Percentiles rank a stretch among this genome's conserved stretches.
Evolutionary conservation across 2,113 vertebrate genomes (phyloP).

Genomic region (Tinamus guttatus): DNA sequence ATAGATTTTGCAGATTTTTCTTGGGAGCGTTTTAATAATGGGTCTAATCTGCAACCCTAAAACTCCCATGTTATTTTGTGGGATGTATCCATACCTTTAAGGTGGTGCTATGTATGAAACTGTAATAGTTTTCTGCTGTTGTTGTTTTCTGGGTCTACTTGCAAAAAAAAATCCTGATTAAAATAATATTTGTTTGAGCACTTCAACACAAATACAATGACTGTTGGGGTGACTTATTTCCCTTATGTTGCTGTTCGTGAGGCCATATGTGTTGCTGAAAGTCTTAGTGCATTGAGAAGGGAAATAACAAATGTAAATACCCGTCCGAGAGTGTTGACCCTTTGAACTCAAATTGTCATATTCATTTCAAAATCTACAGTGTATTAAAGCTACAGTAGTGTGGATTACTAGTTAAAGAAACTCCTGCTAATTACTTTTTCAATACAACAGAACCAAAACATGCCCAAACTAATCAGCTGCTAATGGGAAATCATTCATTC

Average conservation of each 20-base stretch:
- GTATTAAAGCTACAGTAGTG: conserved; percentile 23
- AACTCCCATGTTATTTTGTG: not conserved
- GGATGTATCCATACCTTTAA: not conserved
- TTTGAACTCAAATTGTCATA: not conserved
- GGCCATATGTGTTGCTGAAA: not conserved
- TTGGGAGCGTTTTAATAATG: not conserved
- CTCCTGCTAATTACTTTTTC: not conserved
- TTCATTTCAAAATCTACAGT: not conserved
- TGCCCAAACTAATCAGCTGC: not conserved
- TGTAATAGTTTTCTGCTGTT: not conserved
- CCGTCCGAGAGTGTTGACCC: not conserved
- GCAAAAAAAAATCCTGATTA: not conserved
- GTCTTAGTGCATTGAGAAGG: not conserved
- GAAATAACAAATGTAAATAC: not conserved
- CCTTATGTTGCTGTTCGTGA: not conserved
- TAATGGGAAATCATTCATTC: not conserved
- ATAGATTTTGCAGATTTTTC: not conserved
- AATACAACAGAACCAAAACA: not conserved
- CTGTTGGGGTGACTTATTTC: not conserved
- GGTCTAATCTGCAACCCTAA: not conserved
- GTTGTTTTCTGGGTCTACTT: not conserved
- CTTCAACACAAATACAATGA: not conserved
- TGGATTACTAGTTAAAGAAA: not conserved
- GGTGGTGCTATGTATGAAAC: not conserved
- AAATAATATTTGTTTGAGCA: not conserved